Evolutionary conservation across 2,888 invertebrate genomes (phyloP).

Genomic region (Xiphydria camelus): DNA sequence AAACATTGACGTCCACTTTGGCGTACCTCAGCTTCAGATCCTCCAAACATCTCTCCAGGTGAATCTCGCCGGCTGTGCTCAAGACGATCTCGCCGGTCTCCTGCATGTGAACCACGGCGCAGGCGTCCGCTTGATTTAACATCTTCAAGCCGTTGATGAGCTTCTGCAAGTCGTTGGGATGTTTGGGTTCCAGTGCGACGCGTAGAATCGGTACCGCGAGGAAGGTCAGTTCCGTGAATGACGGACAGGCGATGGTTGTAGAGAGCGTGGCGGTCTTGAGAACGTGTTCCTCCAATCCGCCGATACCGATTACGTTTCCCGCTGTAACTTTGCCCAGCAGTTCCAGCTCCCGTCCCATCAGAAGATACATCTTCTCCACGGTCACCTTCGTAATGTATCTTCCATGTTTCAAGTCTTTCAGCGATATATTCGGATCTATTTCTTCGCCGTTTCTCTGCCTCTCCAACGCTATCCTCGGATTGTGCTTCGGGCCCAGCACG

Average conservation of each 20-base stretch:
- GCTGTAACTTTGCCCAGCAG: slow-evolving; percentile 78
- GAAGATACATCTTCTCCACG: slow-evolving; percentile 79
- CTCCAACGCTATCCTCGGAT: slow-evolving; percentile 68
- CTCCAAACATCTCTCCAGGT: slow-evolving; percentile 92
- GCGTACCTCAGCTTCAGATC: slow-evolving; percentile 86
- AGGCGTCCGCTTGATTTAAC: slow-evolving; percentile 92
- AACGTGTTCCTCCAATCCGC: slow-evolving; percentile 81
- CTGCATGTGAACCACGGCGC: slow-evolving; percentile 86
- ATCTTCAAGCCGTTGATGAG: slow-evolving; percentile 77
- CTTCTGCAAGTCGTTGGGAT: slow-evolving; percentile 76
- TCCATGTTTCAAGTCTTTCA: slow-evolving; percentile 66
- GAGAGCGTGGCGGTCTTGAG: slow-evolving; percentile 90
- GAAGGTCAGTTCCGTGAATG: slow-evolving; percentile 80
- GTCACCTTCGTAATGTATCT: slow-evolving; percentile 68
- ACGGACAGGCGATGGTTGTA: slow-evolving; percentile 77
- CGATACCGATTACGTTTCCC: slow-evolving; percentile 90
- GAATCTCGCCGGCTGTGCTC: slow-evolving; percentile 95
- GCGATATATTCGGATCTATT: slow-evolving; percentile 59
- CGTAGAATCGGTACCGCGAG: slow-evolving; percentile 86
- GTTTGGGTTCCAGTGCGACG: slow-evolving; percentile 89
- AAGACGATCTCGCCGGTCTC: slow-evolving; percentile 95
- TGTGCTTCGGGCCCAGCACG: slow-evolving; percentile 86
- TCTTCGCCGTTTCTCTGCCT: slow-evolving; percentile 54
- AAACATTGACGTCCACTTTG: slow-evolving; percentile 84
- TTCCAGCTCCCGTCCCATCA: slow-evolving; percentile 93